These are phyloP conservation scores for Helicoverpa zea DNA, from an alignment of 1,140 invertebrate species.

Conservation along the genomic window DNA sequence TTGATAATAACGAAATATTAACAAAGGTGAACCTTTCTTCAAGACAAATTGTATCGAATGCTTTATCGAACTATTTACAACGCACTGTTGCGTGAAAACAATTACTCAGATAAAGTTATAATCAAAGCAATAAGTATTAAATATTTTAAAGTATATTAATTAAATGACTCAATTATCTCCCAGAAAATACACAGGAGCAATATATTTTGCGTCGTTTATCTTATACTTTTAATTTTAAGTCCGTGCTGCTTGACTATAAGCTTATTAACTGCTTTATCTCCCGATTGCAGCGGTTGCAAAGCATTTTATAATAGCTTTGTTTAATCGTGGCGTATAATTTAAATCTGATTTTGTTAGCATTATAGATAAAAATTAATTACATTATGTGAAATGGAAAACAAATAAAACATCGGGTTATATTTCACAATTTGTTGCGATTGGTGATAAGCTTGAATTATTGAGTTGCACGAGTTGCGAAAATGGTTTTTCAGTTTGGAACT, in stretches of 20 bases:
- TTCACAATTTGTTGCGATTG: too few species aligned
- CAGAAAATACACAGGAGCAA: too few species aligned
- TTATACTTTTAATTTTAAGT: not conserved
- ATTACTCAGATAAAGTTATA: not conserved
- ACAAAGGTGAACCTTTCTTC: not conserved
- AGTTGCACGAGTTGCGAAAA: too few species aligned
- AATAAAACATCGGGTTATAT: too few species aligned
- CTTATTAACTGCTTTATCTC: conserved; percentile 5
- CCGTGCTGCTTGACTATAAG: not conserved
- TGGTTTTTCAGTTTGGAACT: too few species aligned
- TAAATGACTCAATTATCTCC: too few species aligned
- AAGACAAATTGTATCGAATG: too few species aligned
- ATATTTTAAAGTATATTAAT: too few species aligned
- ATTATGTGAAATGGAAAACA: too few species aligned
- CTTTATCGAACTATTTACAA: not conserved
- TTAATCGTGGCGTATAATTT: not conserved
- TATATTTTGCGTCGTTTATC: not conserved
- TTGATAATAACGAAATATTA: not conserved
- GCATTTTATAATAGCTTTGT: not conserved
- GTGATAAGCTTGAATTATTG: too few species aligned
- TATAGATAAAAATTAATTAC: too few species aligned
- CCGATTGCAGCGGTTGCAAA: conserved; percentile 11
- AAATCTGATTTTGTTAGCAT: not conserved
- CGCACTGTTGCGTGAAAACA: not conserved
- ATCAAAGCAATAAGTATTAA: too few species aligned